These are phyloP conservation scores for Pelobates fuscus DNA, from an alignment of 2,113 vertebrate species.

Conservation along the genomic window DNA sequence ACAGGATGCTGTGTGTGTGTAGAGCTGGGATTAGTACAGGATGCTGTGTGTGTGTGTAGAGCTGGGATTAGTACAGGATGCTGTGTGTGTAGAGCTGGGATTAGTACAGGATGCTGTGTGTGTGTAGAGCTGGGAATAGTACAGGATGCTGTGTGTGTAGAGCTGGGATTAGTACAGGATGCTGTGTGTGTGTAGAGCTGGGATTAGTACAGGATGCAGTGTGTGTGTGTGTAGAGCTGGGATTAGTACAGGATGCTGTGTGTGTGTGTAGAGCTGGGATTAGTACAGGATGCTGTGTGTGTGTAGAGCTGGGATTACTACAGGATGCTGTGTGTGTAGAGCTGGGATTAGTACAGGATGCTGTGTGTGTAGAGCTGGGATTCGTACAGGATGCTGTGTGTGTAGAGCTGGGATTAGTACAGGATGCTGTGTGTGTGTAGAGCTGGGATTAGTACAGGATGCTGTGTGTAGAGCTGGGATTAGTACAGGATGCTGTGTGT, in stretches of 20 bases:
- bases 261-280: not conserved
- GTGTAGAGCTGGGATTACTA: not conserved
- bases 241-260: not conserved
- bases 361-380: not conserved
- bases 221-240: not conserved
- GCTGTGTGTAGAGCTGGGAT: not conserved
- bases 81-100: not conserved
- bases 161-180: not conserved
- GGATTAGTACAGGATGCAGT: not conserved
- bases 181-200: not conserved
- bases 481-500: not conserved
- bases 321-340: not conserved
- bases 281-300: not conserved
- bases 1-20: not conserved
- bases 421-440: not conserved
- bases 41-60: not conserved
- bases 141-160: not conserved
- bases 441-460: not conserved
- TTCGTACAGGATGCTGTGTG: not conserved
- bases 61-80: slow-evolving; percentile 5
- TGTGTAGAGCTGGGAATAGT: not conserved
- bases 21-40: not conserved
- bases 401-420: not conserved
- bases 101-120: slow-evolving; percentile 6
- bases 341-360: not conserved